phyloP scores from a whole-genome alignment of 2,888 invertebrate genomes.

The Lasioglossum calceatum region DNA sequence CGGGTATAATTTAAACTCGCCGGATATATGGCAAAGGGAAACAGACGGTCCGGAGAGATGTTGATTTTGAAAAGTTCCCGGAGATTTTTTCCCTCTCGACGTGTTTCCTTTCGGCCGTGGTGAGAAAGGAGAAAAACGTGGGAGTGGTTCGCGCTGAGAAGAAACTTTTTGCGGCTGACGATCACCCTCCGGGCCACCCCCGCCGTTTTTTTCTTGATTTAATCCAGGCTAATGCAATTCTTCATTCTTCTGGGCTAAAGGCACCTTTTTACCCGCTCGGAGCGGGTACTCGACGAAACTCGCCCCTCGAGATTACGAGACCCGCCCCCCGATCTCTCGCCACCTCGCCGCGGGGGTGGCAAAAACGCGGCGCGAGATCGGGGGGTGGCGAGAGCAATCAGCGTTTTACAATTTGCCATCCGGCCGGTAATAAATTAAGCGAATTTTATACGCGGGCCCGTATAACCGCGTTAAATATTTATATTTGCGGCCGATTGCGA shows the following conservation, averaged over 20 bases:
- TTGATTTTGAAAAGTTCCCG: not conserved
- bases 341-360: not conserved
- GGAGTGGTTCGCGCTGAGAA: constrained; percentile 14
- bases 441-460: constrained; percentile 72
- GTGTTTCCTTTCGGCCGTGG: not conserved
- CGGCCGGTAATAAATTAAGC: constrained; percentile 70
- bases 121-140: not conserved
- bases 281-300: constrained; percentile 60
- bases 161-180: constrained; percentile 41
- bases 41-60: not conserved
- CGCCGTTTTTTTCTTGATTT: constrained; percentile 62
- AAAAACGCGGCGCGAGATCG: constrained; percentile 14
- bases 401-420: constrained; percentile 72
- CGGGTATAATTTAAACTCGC: not conserved
- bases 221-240: constrained; percentile 67
- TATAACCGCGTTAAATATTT: constrained; percentile 77
- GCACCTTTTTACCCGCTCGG: constrained; percentile 48
- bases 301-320: constrained; percentile 63
- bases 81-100: not conserved
- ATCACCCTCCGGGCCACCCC: constrained; percentile 22
- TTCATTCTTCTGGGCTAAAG: constrained; percentile 62
- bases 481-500: constrained; percentile 70
- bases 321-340: not conserved
- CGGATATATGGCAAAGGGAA: not conserved
- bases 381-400: constrained; percentile 60